phyloP scores from a whole-genome alignment of 2,797 vertebrate species.

The Ptychadena robeensis region DNA sequence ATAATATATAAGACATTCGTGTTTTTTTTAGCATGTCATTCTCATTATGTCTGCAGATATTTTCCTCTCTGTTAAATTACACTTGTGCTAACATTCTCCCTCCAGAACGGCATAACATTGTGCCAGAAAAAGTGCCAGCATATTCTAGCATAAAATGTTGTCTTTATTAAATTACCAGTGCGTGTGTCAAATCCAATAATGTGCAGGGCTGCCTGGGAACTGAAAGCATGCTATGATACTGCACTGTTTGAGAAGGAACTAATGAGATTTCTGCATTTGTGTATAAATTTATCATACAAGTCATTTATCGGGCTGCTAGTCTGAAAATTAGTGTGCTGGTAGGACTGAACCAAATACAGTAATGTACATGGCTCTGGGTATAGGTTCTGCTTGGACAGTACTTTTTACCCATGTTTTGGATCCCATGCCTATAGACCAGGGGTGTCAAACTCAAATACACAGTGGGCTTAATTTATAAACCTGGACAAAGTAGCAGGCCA shows the following conservation, averaged over 20 bases:
- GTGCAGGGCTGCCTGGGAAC: slow-evolving; percentile 8
- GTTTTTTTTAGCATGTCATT: slow-evolving; percentile 30
- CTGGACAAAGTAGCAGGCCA: too few relatives aligned
- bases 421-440: too few relatives aligned
- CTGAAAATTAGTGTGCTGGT: not conserved
- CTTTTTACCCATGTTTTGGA: too few relatives aligned
- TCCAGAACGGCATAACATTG: slow-evolving; percentile 28
- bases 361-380: not conserved
- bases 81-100: slow-evolving; percentile 32
- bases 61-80: slow-evolving; percentile 41
- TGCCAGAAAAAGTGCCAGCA: slow-evolving; percentile 15
- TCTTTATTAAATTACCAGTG: slow-evolving; percentile 46
- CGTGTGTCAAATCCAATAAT: slow-evolving; percentile 55
- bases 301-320: not conserved
- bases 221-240: slow-evolving; percentile 30
- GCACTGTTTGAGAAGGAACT: slow-evolving; percentile 24
- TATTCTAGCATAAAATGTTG: slow-evolving; percentile 42
- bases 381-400: too few relatives aligned
- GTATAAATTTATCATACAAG: not conserved
- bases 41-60: slow-evolving; percentile 28
- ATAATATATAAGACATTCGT: slow-evolving; percentile 8
- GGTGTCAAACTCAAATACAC: too few relatives aligned
- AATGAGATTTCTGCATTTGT: slow-evolving; percentile 41
- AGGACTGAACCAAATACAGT: not conserved
- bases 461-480: too few relatives aligned